Evolutionary conservation across 2,113 vertebrate genomes (phyloP).

Genomic region (Gnathonemus echidnorhynchus): DNA sequence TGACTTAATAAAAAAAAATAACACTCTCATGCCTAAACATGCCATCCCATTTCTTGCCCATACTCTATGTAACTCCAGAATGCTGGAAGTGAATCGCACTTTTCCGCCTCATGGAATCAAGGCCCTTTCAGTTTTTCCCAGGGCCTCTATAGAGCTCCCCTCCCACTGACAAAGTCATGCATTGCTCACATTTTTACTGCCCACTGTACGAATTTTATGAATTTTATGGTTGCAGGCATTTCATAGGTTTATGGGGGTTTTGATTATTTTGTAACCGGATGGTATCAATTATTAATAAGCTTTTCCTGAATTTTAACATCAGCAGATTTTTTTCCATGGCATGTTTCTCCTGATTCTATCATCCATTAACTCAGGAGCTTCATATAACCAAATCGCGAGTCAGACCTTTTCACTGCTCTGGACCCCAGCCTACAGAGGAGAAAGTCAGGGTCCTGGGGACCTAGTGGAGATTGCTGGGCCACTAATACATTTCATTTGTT

Average conservation of each 20-base stretch:
- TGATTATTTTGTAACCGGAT: neutral
- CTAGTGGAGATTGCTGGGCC: neutral
- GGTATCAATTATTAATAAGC: neutral
- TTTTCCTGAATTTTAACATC: neutral
- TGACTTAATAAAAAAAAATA: neutral
- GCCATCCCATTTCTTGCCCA: neutral
- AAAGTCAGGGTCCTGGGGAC: neutral
- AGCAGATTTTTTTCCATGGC: neutral
- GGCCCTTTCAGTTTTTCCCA: neutral
- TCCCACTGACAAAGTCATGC: neutral
- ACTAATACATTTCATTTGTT: neutral
- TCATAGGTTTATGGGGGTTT: neutral
- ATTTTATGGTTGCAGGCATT: neutral
- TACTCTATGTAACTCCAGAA: neutral
- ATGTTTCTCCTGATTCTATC: neutral
- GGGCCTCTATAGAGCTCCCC: neutral
- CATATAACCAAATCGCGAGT: neutral
- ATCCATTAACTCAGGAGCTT: conserved; percentile 8
- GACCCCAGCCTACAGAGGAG: neutral
- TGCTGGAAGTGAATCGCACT: neutral
- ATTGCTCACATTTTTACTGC: neutral
- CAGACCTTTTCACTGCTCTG: neutral
- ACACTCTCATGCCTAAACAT: neutral
- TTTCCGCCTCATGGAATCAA: neutral
- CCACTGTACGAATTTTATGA: neutral